phyloP scores from a whole-genome alignment of 2,113 vertebrate genomes.

The Halcyon malimbica region DNA sequence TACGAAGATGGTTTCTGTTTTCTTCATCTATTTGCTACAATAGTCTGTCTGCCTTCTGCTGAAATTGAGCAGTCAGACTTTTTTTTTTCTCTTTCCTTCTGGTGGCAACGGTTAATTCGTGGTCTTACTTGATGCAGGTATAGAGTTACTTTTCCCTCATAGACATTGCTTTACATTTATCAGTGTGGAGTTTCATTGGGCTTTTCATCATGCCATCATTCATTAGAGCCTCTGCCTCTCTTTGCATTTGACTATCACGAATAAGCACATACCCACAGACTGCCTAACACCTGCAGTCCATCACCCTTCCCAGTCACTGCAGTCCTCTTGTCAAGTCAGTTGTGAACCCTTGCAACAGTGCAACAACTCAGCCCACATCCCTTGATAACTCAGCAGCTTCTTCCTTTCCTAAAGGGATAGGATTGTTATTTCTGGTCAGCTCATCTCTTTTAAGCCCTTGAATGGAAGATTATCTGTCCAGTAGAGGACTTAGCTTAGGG shows the following conservation, averaged over 20 bases:
- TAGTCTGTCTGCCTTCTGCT: neutral
- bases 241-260: neutral
- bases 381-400: neutral
- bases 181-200: neutral
- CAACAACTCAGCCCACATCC: accelerated
- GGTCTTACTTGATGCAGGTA: neutral
- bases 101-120: neutral
- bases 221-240: neutral
- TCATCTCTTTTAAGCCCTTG: neutral
- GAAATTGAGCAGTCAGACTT: neutral
- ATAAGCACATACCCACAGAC: neutral
- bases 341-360: neutral
- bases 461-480: neutral
- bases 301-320: neutral
- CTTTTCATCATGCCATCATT: neutral
- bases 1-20: neutral
- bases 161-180: neutral
- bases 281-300: neutral
- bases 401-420: neutral
- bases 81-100: neutral
- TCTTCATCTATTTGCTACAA: neutral
- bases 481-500: neutral
- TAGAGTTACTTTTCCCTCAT: neutral
- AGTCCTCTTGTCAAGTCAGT: neutral
- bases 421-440: neutral